phyloP scores from a whole-genome alignment of 1,140 invertebrate genomes.

The Chironomus striatipennis region DNA sequence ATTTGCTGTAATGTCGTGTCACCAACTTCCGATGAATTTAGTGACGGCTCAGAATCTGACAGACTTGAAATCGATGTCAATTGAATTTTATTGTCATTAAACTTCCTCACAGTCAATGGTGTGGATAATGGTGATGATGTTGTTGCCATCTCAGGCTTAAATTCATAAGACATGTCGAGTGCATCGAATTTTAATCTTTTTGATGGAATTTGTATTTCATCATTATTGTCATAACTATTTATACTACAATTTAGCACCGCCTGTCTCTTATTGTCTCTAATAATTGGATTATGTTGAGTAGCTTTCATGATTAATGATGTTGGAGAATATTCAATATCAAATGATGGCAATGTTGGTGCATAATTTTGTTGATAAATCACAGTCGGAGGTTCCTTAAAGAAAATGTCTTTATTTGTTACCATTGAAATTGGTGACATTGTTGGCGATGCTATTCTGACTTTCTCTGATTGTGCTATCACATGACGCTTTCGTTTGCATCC shows the following conservation, averaged over 20 bases:
- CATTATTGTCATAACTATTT: background rate
- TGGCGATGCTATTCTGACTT: background rate
- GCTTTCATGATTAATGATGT: background rate
- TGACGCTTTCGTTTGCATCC: background rate
- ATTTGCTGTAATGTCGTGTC: background rate
- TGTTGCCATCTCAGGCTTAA: background rate
- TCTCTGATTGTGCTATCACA: background rate
- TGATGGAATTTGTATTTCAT: background rate
- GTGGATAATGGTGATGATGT: constrained; percentile 15
- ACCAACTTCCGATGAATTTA: constrained; percentile 14
- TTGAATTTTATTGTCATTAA: background rate
- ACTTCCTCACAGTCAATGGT: background rate
- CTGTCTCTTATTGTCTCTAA: background rate
- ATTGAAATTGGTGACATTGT: constrained; percentile 9
- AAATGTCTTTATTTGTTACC: background rate
- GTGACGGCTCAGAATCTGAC: background rate
- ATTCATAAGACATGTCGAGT: background rate
- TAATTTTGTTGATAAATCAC: background rate
- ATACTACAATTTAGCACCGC: background rate
- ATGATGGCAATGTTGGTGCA: constrained; percentile 16
- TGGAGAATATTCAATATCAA: constrained; percentile 17
- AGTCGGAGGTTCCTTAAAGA: background rate
- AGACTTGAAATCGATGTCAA: background rate
- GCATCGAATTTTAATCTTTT: background rate
- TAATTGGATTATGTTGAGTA: no score